Conservation (phyloP, 2,113 vertebrate species). For the Mus pahari region DNA sequence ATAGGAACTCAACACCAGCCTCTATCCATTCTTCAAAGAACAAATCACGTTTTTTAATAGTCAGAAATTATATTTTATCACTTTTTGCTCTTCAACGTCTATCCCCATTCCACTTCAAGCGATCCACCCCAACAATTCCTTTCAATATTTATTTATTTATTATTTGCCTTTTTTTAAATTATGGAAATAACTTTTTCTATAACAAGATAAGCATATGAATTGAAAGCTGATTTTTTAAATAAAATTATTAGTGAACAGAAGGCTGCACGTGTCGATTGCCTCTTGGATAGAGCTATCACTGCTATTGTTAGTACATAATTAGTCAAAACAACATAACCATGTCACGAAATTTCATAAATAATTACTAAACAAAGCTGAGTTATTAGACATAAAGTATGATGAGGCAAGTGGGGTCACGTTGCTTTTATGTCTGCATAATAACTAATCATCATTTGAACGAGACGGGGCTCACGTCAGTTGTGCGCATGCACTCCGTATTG, state of each 20-base stretch:
- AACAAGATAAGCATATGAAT: slow-evolving; percentile 53
- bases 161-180: slow-evolving; percentile 51
- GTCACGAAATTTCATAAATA: slow-evolving; percentile 62
- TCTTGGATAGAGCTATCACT: slow-evolving; percentile 61
- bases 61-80: neutral
- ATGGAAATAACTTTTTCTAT: slow-evolving; percentile 56
- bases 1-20: neutral
- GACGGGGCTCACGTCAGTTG: neutral
- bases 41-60: slow-evolving; percentile 31
- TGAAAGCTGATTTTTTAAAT: slow-evolving; percentile 48
- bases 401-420: neutral
- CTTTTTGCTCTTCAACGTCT: neutral
- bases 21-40: neutral
- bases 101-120: neutral
- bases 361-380: slow-evolving; percentile 47
- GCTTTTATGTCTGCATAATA: slow-evolving; percentile 10
- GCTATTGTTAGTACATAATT: slow-evolving; percentile 58
- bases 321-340: slow-evolving; percentile 62
- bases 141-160: slow-evolving; percentile 6
- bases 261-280: slow-evolving; percentile 67
- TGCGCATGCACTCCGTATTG: neutral
- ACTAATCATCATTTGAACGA: neutral
- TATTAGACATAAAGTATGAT: slow-evolving; percentile 17
- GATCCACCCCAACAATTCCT: neutral
- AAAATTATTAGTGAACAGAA: slow-evolving; percentile 61